Evolutionary conservation across 2,888 invertebrate genomes (phyloP).

Genomic region (Amphipyra berbera): DNA sequence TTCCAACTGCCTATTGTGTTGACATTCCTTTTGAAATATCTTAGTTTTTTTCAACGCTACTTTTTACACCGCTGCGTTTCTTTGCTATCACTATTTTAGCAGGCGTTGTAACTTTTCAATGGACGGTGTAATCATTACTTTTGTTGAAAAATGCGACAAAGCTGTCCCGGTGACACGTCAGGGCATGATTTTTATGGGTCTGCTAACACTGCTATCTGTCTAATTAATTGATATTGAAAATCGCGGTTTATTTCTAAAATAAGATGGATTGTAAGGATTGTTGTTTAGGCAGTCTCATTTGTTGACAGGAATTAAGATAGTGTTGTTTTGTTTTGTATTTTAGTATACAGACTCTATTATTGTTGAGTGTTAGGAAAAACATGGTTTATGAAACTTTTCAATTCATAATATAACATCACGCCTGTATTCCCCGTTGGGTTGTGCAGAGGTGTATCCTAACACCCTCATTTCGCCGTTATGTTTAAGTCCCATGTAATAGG

Average conservation of each 20-base stretch:
- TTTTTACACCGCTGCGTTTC: slow-evolving; percentile 64
- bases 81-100: slow-evolving; percentile 53
- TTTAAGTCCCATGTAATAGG: too few species aligned
- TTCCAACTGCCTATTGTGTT: slow-evolving; percentile 56
- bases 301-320: slow-evolving; percentile 23
- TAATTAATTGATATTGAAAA: slow-evolving; percentile 79
- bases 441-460: too few species aligned
- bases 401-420: too few species aligned
- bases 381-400: too few species aligned
- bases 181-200: slow-evolving; percentile 69
- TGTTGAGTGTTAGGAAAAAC: too few species aligned
- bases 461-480: too few species aligned
- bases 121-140: slow-evolving; percentile 44
- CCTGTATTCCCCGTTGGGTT: too few species aligned
- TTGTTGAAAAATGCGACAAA: slow-evolving; percentile 45
- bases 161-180: slow-evolving; percentile 45
- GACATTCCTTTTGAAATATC: slow-evolving; percentile 62
- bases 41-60: slow-evolving; percentile 54
- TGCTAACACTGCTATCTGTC: slow-evolving; percentile 74
- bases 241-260: slow-evolving; percentile 59
- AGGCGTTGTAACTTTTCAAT: slow-evolving; percentile 61
- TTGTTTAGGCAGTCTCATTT: slow-evolving; percentile 31
- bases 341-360: not conserved
- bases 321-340: slow-evolving; percentile 24
- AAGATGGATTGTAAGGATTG: slow-evolving; percentile 58